Conservation (phyloP, 2,113 vertebrate species). For the Centrocercus urophasianus region DNA sequence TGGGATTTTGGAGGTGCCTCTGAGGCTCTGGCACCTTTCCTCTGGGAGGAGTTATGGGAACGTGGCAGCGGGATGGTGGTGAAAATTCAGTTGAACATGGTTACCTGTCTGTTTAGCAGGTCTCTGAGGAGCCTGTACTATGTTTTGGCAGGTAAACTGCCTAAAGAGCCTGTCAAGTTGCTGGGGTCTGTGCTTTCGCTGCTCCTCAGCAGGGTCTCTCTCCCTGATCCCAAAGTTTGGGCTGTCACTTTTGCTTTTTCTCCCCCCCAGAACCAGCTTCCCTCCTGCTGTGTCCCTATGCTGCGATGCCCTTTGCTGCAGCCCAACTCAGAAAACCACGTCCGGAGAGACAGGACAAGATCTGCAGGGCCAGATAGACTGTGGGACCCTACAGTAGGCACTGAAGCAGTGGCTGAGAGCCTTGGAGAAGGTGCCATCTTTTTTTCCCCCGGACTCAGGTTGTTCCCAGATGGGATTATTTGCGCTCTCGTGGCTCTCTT, state of each 20-base stretch:
- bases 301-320: no score
- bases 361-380: neutral
- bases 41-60: neutral
- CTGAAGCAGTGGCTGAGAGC: fast-evolving
- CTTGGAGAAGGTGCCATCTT: neutral
- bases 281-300: neutral
- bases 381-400: fast-evolving
- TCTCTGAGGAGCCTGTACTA: fast-evolving
- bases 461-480: constrained; percentile 1
- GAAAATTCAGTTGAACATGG: neutral
- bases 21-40: neutral
- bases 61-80: constrained; percentile 30
- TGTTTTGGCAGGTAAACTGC: neutral
- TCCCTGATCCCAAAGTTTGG: neutral
- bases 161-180: fast-evolving
- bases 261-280: neutral
- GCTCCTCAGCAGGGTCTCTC: neutral
- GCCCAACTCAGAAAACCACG: neutral
- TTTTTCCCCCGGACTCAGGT: neutral
- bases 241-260: neutral
- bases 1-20: constrained; percentile 18
- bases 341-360: neutral
- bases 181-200: neutral
- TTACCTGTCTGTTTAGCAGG: neutral
- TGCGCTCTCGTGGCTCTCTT: neutral